Evolutionary conservation across 2,113 vertebrate genomes (phyloP).

Genomic region (Syngnathus scovelli): DNA sequence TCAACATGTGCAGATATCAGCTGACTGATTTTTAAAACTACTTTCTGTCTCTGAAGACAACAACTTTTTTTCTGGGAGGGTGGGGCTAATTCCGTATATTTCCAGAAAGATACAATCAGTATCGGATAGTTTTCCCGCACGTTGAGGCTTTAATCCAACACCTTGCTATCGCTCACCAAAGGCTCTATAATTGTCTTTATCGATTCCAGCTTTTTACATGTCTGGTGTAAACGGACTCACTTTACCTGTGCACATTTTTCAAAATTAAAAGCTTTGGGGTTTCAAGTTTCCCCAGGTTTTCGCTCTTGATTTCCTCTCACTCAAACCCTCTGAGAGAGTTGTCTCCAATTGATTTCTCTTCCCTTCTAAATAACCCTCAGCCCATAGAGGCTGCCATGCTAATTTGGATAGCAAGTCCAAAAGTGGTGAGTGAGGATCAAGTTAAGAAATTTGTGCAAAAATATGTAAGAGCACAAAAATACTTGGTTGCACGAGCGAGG

Average conservation of each 20-base stretch:
- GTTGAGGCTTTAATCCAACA: constrained; percentile 42
- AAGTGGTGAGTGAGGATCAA: constrained; percentile 51
- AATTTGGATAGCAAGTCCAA: constrained; percentile 42
- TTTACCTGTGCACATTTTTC: constrained; percentile 68
- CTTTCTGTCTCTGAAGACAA: no score
- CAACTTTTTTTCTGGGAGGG: no score
- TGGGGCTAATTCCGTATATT: neutral
- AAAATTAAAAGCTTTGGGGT: constrained; percentile 50
- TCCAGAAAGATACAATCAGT: neutral
- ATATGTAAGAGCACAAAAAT: neutral
- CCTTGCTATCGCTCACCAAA: constrained; percentile 48
- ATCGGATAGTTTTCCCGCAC: neutral
- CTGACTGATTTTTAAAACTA: no score
- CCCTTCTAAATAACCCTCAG: constrained; percentile 42
- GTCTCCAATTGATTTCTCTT: constrained; percentile 44
- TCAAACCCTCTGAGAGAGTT: constrained; percentile 17
- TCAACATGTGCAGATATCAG: no score
- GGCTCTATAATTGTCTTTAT: constrained; percentile 66
- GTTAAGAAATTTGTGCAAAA: constrained; percentile 40
- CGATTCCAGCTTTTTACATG: constrained; percentile 58
- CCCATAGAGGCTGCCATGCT: constrained; percentile 38
- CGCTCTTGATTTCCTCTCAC: constrained; percentile 26
- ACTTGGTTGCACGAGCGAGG: constrained; percentile 41
- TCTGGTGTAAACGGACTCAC: constrained; percentile 59
- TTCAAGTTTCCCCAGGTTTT: constrained; percentile 41